Percentiles rank a stretch among this genome's conserved stretches.
phyloP scores from a whole-genome alignment of 2,113 vertebrate genomes.

The Erythrocebus patas region DNA sequence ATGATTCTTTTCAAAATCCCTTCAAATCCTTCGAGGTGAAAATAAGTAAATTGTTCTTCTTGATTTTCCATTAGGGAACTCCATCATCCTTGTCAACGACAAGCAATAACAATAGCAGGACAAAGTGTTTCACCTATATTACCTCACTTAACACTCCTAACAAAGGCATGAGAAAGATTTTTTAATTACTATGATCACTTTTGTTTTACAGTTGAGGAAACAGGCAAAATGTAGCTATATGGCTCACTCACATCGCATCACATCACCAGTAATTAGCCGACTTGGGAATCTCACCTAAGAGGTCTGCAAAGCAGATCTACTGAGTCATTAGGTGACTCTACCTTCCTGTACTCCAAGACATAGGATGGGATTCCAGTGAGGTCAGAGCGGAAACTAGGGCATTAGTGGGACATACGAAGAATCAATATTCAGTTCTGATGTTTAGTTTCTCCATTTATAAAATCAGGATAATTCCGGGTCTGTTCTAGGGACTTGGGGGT shows the following conservation, averaged over 20 bases:
- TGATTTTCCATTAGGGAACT: background rate
- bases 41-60: background rate
- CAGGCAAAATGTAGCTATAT: background rate
- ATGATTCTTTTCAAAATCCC: slow-evolving; percentile 4
- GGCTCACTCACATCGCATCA: background rate
- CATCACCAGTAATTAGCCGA: background rate
- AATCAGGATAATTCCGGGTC: background rate
- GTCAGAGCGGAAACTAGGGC: background rate
- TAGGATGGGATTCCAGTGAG: background rate
- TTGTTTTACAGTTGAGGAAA: background rate
- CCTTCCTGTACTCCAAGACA: background rate
- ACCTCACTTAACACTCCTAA: background rate
- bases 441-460: background rate
- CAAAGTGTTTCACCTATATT: background rate
- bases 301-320: background rate
- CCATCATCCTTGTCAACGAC: background rate
- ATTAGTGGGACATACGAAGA: background rate
- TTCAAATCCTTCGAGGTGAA: background rate
- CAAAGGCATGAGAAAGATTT: background rate
- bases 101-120: background rate
- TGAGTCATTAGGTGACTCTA: background rate
- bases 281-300: background rate
- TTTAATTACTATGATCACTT: background rate
- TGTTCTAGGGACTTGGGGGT: background rate
- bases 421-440: background rate